These are phyloP conservation scores for Acanthurus leucopareius DNA, from an alignment of 2,797 vertebrate genomes.

Conservation along the genomic window DNA sequence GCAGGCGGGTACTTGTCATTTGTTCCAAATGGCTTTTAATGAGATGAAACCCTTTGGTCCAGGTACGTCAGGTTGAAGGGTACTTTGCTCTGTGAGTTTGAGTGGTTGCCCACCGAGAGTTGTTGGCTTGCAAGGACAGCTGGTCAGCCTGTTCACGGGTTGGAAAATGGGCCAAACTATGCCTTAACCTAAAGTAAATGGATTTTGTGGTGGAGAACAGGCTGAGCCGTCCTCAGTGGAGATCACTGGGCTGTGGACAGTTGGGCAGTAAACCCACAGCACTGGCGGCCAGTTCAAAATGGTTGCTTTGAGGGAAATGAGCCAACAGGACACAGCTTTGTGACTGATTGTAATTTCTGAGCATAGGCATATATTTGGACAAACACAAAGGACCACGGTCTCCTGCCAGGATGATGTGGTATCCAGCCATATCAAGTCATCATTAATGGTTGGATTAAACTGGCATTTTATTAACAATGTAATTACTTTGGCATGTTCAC, in stretches of 20 bases:
- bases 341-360: constrained; percentile 66
- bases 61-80: constrained; percentile 67
- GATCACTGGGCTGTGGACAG: constrained; percentile 66
- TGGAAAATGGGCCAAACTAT: constrained; percentile 56
- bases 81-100: constrained; percentile 51
- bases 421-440: constrained; percentile 32
- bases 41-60: constrained; percentile 70
- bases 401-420: constrained; percentile 29
- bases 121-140: constrained; percentile 50
- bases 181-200: constrained; percentile 77
- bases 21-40: constrained; percentile 75
- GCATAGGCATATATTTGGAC: constrained; percentile 49
- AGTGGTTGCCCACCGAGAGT: constrained; percentile 36
- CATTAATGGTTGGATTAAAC: constrained; percentile 10
- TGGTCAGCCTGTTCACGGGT: constrained; percentile 49
- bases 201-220: constrained; percentile 60
- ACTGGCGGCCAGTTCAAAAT: constrained; percentile 52
- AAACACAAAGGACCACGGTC: constrained; percentile 37
- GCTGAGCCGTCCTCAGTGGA: constrained; percentile 53
- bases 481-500: constrained; percentile 4
- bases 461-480: constrained; percentile 5
- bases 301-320: constrained; percentile 62
- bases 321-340: constrained; percentile 66
- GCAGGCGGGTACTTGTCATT: constrained; percentile 73
- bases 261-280: constrained; percentile 58